Evolutionary conservation across 2,113 vertebrate genomes (phyloP), one percentile per base, ranked within the genome.

Genomic region (Apeltes quadracus): DNA sequence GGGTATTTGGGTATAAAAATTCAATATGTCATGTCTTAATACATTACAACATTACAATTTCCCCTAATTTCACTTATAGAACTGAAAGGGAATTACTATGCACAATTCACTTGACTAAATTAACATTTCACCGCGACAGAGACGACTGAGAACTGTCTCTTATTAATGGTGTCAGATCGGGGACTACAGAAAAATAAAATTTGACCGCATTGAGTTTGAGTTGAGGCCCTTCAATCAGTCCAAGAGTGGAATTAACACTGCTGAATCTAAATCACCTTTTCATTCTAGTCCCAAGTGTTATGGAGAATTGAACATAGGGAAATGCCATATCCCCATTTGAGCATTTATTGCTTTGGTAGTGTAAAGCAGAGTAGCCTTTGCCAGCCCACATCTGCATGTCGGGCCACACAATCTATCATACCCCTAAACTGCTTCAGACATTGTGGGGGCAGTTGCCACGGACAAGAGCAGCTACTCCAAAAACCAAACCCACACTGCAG

Each of bases 341-440:
- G 38, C 34, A 5, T 66, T 71, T 51, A 27, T 20, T 68, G 66
- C 44, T 70, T 64, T n/a, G n/a, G n/a, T n/a, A n/a, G n/a, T n/a
- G n/a, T n/a, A n/a, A n/a, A n/a, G n/a, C n/a, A n/a, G n/a, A n/a
- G n/a, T n/a, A n/a, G n/a, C 56, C 61, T 76, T 79, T 71, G 58
- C 67, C 59, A 57, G 67, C 7, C 72, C 54, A 56, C 12, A 2
- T 70, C 38, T 46, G 25, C 25, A 46, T 61, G 54, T 61, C 39
- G 2, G 9, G 54, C 75, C 66, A 65, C 78, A 79, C 74, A 71
- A 66, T 77, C 59, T 78, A 39, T 74, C 50, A 23, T 61, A 50
- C 72, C 73, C 38, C 61, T 68, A 64, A 86, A 78, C 75, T 72
- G 79, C 83, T 81, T 84, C 73, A 63, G 56, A 48, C 67, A 23